Evolutionary conservation across 2,888 invertebrate genomes (phyloP), one percentile per base, ranked within the genome.

Genomic region (Oxytorus armatus): DNA sequence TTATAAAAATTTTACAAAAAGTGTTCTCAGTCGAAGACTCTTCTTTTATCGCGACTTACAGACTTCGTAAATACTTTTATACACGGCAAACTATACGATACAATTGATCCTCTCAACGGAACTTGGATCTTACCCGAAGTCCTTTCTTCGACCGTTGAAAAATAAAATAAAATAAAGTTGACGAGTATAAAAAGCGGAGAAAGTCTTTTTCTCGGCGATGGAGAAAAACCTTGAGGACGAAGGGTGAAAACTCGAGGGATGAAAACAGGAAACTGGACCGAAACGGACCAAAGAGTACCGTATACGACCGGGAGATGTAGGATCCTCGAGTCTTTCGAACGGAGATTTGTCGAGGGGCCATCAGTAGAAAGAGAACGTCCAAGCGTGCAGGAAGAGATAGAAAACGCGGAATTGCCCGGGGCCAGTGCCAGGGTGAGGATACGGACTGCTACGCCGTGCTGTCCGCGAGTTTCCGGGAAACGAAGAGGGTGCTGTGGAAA

Each of bases 321-420:
- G 55, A 55, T 55, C 16, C 42, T 29, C 29, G 69, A 69, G 57
- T 66, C 51, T 66, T 42, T 39, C 74, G 36, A 63, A 66, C 65
- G 66, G 70, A 72, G 51, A 72, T 66, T 65, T 51, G 51, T 57
- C 75, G 53, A 76, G 75, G 23, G 70, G 21, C 16, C 55, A 16
- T 44, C 51, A 21, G 18, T 39, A 55, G 29, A 16, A 49, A 53
- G 59, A 61, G 47, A 49, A 49, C 39, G 55, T 63, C 42, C 65
- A 14, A 29, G 63, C 21, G 44, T 21, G 44, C 21, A 36, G 21
- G 36, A 36, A 44, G 53, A 65, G 79, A 73, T 51, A 49, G 51
- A 79, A 79, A 75, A 66, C 23, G 65, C 18, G 65, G 39, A 70
- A 72, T 76, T 76, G 75, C 75, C 75, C 70, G 74, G 63, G 63